Percentiles rank a stretch among this genome's conserved stretches.
Conservation (phyloP, 1,140 invertebrate genomes). For the Odontomachus brunneus region DNA sequence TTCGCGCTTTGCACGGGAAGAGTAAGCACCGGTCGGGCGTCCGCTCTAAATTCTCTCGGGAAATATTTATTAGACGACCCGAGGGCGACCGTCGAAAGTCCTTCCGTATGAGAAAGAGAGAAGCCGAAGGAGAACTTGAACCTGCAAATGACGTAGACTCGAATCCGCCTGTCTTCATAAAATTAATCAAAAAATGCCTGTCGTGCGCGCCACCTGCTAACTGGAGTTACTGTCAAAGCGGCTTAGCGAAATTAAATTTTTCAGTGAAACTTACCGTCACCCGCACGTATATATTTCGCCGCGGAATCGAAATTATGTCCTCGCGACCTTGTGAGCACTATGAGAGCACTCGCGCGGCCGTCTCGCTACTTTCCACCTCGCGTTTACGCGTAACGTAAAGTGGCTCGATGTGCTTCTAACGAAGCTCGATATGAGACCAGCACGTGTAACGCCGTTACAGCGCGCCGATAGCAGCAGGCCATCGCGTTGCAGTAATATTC, state of each 20-base stretch:
- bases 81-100: conserved; percentile 36
- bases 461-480: neutral
- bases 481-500: conserved; percentile 3
- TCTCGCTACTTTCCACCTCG: neutral
- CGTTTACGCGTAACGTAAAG: neutral
- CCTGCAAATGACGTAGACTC: conserved; percentile 40
- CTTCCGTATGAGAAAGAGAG: neutral
- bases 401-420: neutral
- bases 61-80: conserved; percentile 65
- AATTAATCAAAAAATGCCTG: conserved; percentile 64
- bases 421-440: neutral
- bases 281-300: neutral
- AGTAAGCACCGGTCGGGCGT: conserved; percentile 1
- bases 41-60: conserved; percentile 55
- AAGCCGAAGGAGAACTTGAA: neutral
- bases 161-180: conserved; percentile 52
- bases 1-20: neutral
- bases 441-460: neutral
- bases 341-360: neutral
- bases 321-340: neutral
- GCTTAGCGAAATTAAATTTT: conserved; percentile 57
- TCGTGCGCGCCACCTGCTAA: conserved; percentile 43
- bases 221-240: conserved; percentile 47
- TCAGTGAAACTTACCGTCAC: conserved; percentile 34
- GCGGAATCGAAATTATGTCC: conserved; percentile 38